Evolutionary conservation across 2,797 vertebrate species (phyloP).

Genomic region (Enteromius radiatus): DNA sequence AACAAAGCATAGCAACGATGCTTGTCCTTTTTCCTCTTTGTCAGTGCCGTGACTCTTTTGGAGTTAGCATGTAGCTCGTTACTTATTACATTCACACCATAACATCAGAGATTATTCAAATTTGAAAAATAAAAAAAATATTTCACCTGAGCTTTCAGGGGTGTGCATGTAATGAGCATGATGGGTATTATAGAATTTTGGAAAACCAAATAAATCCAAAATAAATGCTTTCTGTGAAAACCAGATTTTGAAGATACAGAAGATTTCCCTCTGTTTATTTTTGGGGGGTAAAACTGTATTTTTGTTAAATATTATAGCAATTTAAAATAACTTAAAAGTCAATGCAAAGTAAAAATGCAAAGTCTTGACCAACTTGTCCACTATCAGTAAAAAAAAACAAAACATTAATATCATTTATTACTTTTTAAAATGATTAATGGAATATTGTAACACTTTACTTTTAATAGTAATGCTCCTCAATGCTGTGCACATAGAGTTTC

Average conservation of each 20-base stretch:
- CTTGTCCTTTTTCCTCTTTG: slow-evolving; percentile 16
- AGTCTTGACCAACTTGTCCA: neutral
- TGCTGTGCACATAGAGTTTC: neutral
- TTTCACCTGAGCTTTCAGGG: neutral
- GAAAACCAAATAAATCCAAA: too few species aligned
- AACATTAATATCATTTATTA: neutral
- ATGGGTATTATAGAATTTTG: neutral
- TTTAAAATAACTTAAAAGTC: too few species aligned
- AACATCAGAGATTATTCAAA: neutral
- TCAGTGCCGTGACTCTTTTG: neutral
- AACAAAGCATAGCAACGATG: slow-evolving; percentile 24
- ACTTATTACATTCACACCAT: neutral
- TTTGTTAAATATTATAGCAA: too few species aligned
- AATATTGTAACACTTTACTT: slow-evolving; percentile 10
- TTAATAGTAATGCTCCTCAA: slow-evolving; percentile 24
- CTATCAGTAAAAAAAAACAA: neutral
- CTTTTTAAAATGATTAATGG: neutral
- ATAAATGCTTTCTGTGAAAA: neutral
- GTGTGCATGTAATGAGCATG: neutral
- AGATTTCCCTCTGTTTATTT: neutral
- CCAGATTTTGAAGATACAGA: neutral
- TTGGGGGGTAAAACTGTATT: too few species aligned
- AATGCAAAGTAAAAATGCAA: too few species aligned
- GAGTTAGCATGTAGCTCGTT: too few species aligned
- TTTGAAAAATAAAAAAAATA: neutral